These are phyloP conservation scores for Volucella inflata DNA, from an alignment of 2,888 invertebrate genomes.

Conservation along the genomic window DNA sequence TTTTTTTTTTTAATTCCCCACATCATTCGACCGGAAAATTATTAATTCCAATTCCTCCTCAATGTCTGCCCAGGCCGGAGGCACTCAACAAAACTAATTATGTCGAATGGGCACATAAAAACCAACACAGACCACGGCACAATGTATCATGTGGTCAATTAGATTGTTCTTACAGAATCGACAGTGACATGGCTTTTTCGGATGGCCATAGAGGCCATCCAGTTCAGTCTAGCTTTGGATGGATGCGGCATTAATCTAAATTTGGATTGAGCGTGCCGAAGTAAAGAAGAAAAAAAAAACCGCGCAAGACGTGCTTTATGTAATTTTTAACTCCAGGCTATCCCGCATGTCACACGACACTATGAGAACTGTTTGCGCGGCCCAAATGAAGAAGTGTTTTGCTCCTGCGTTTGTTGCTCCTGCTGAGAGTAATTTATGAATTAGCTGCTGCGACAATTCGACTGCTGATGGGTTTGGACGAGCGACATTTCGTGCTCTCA, in stretches of 20 bases:
- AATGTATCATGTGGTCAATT: conserved; percentile 60
- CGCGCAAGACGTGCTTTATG: conserved; percentile 56
- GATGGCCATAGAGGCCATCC: not conserved
- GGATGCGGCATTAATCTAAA: conserved; percentile 68
- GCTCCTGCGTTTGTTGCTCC: conserved; percentile 34
- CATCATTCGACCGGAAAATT: conserved; percentile 30
- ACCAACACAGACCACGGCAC: conserved; percentile 1
- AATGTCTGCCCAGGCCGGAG: conserved; percentile 32
- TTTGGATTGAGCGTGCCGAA: conserved; percentile 26
- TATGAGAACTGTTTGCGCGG: conserved; percentile 21
- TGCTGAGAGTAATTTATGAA: conserved; percentile 61
- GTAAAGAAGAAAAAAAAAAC: conserved; percentile 13
- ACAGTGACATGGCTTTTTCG: conserved; percentile 5
- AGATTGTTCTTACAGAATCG: conserved; percentile 32
- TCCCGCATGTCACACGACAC: conserved; percentile 14
- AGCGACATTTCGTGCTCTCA: conserved; percentile 41
- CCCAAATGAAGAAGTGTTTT: conserved; percentile 7
- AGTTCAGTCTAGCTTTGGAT: conserved; percentile 37
- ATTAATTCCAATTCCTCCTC: conserved; percentile 39
- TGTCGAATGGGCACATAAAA: conserved; percentile 37
- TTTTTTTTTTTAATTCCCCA: conserved; percentile 44
- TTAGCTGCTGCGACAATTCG: conserved; percentile 1
- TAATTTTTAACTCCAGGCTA: conserved; percentile 49
- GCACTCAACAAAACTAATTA: conserved; percentile 39
- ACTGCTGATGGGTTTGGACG: conserved; percentile 4